Evolutionary conservation across 2,888 invertebrate species (phyloP).

Genomic region (Lochmaea crataegi): DNA sequence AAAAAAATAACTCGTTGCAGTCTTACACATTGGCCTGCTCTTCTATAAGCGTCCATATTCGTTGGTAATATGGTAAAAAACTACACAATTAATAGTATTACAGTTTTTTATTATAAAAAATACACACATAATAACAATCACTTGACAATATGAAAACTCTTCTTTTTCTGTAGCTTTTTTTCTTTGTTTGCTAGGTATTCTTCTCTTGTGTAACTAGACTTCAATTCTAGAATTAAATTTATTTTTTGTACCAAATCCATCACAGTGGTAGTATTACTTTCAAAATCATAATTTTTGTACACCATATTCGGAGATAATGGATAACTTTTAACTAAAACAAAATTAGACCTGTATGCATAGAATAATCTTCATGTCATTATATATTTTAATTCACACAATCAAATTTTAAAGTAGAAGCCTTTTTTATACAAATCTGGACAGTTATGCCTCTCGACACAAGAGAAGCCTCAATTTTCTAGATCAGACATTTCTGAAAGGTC

Average conservation of each 20-base stretch:
- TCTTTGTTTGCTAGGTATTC: slow-evolving; percentile 85
- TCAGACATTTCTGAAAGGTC: too few relatives aligned
- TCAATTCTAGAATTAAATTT: slow-evolving; percentile 85
- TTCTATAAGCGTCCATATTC: too few relatives aligned
- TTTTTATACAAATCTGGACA: too few relatives aligned
- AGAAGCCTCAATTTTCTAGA: too few relatives aligned
- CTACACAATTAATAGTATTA: neutral
- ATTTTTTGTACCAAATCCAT: slow-evolving; percentile 89
- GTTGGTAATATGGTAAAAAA: neutral
- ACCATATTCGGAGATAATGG: slow-evolving; percentile 66
- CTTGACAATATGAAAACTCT: slow-evolving; percentile 42
- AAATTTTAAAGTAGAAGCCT: too few relatives aligned
- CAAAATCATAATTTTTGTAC: slow-evolving; percentile 91
- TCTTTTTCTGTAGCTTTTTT: slow-evolving; percentile 73
- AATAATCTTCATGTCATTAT: too few relatives aligned
- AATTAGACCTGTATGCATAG: neutral
- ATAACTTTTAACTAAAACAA: slow-evolving; percentile 52
- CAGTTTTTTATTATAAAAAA: slow-evolving; percentile 23
- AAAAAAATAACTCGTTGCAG: too few relatives aligned
- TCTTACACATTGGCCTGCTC: too few relatives aligned
- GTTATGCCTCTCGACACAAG: too few relatives aligned
- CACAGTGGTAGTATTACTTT: slow-evolving; percentile 80
- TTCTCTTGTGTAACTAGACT: slow-evolving; percentile 81
- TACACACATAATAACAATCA: slow-evolving; percentile 23
- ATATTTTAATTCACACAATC: too few relatives aligned